Evolutionary conservation across 1,140 invertebrate genomes (phyloP), one percentile per base, ranked within the genome.

Genomic region (Drosophila malerkotliana): DNA sequence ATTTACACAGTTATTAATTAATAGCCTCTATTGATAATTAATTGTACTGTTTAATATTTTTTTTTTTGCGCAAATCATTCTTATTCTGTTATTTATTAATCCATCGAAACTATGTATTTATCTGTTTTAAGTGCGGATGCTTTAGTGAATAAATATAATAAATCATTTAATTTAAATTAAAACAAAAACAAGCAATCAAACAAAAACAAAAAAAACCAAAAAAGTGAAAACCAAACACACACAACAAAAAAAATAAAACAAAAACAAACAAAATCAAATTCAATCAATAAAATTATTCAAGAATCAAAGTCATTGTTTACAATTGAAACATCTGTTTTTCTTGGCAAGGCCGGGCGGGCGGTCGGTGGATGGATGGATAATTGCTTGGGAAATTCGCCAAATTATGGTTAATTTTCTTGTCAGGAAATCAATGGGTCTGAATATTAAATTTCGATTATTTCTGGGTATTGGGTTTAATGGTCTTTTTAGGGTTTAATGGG

Each of bases 71-170:
- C 26, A 56, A 53, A 47, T 57, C 44, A 69, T 68, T 62, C 52
- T 77, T 68, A 41, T 57, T 67, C 32, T 76, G 61, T 55, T 80
- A 80, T 72, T 80, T 72, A 68, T 75, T 82, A 83, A 84, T 66
- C 26, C 61, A 85, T 77, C 63, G 68, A 80, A 84, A 71, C 67
- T 81, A 81, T 77, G 79, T 85, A 81, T 81, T 62, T 80, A 47
- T 63, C 57, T 60, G 57, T 18, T 69, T 57, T 60, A 77, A 72
- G 68, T 53, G 41, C 53, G 45, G 34, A 56, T 59, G 14, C 53
- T 34, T 45, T 59, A 54, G 57, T 67, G 62, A 48, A 64, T 49
- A 63, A 68, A 37, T 12, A 6, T 28, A 21, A 21, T 21, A 21
- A 1, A 28, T 28, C 60, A 48, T 64, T 41, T 59, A 52, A 53